Conservation (phyloP, 2,888 invertebrate genomes). For the Plagiodera versicolora region DNA sequence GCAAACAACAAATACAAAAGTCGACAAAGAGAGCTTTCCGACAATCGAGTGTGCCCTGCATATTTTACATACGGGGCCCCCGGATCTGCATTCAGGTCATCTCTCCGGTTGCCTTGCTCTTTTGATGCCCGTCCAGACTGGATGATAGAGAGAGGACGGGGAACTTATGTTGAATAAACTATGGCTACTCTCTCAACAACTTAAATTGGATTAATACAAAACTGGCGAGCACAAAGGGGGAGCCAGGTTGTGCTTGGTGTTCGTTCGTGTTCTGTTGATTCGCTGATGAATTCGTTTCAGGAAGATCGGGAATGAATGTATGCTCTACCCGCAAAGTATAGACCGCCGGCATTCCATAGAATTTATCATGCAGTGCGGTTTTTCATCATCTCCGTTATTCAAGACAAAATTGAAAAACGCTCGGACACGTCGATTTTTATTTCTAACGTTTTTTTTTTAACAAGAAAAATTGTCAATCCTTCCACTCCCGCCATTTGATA, state of each 20-base stretch:
- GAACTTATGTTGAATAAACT: conserved; percentile 32
- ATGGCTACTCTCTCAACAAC: conserved; percentile 30
- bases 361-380: too few relatives aligned
- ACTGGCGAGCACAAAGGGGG: conserved; percentile 2
- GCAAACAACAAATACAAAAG: conserved; percentile 47
- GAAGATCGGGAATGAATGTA: too few relatives aligned
- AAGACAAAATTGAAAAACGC: too few relatives aligned
- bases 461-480: too few relatives aligned
- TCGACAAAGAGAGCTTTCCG: conserved; percentile 43
- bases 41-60: conserved; percentile 46
- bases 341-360: too few relatives aligned
- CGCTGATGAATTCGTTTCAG: not conserved
- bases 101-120: conserved; percentile 51
- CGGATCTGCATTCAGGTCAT: conserved; percentile 54
- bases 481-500: too few relatives aligned
- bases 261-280: not conserved
- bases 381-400: too few relatives aligned
- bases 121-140: conserved; percentile 44
- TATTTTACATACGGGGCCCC: conserved; percentile 48
- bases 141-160: conserved; percentile 22
- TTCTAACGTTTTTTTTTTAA: too few relatives aligned
- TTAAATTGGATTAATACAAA: conserved; percentile 30
- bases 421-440: too few relatives aligned
- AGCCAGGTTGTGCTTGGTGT: not conserved
- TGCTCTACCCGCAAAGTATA: too few relatives aligned